A percentile compares a stretch with the other conserved stretches of the same genome.
Evolutionary conservation across 2,888 invertebrate species (phyloP).

Genomic region (Nasonovia ribisnigri): DNA sequence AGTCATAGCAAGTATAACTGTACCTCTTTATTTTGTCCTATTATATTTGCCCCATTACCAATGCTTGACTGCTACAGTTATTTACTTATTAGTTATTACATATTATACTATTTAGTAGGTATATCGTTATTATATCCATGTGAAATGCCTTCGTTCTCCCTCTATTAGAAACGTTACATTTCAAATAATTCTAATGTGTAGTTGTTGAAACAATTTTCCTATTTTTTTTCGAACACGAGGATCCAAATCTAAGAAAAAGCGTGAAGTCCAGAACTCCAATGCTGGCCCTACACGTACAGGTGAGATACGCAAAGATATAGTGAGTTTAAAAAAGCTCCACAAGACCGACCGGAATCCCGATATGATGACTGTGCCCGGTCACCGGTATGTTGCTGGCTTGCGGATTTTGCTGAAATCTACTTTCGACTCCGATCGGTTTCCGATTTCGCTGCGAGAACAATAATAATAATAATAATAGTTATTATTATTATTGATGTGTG

Average conservation of each 20-base stretch:
- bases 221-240: neutral
- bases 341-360: neutral
- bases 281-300: no score
- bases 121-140: neutral
- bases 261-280: neutral
- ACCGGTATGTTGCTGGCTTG: neutral
- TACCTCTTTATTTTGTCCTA: neutral
- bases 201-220: neutral
- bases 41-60: neutral
- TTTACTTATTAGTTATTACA: no score
- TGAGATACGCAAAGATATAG: neutral
- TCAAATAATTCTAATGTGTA: no score
- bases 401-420: neutral
- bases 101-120: no score
- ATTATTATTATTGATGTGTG: slow-evolving; percentile 20
- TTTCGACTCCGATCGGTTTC: neutral
- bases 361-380: no score
- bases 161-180: neutral
- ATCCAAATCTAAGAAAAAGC: neutral
- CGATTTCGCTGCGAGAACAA: neutral
- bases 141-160: neutral
- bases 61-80: no score
- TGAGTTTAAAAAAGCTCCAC: neutral
- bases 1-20: neutral
- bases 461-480: neutral